Percentiles rank a stretch among this genome's conserved stretches.
Evolutionary conservation across 2,113 vertebrate species (phyloP).

Genomic region (Apodemus speciosus): DNA sequence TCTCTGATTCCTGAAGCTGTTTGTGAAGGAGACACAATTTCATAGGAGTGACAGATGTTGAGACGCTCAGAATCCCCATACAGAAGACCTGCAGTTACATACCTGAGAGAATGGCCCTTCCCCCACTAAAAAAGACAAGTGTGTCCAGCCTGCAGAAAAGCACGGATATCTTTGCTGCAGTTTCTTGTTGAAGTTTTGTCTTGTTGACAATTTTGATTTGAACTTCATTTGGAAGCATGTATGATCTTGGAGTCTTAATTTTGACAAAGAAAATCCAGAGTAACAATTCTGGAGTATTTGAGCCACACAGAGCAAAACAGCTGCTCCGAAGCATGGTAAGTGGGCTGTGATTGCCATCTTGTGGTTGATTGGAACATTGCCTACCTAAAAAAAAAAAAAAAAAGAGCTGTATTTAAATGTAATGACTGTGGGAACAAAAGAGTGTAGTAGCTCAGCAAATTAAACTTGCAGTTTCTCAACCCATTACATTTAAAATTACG

Average conservation of each 20-base stretch:
- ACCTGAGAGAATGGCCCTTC: not conserved
- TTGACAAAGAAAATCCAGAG: not conserved
- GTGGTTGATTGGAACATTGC: constrained; percentile 54
- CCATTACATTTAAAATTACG: not conserved
- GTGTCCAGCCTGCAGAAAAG: not conserved
- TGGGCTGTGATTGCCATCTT: constrained; percentile 60
- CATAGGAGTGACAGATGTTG: not conserved
- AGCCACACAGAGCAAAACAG: no score
- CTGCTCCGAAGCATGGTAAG: not conserved
- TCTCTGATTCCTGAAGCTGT: not conserved
- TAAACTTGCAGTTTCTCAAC: not conserved
- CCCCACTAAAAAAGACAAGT: not conserved
- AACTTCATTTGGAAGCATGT: not conserved
- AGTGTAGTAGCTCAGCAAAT: not conserved
- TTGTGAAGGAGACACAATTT: not conserved
- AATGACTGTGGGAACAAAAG: not conserved
- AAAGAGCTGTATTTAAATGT: not conserved
- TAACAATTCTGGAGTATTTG: not conserved
- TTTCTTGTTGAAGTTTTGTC: not conserved
- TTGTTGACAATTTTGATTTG: not conserved
- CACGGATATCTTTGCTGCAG: not conserved
- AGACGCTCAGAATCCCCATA: not conserved
- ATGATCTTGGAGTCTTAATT: constrained; percentile 26
- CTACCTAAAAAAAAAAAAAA: not conserved
- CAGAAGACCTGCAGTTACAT: not conserved